Base-by-base conservation (phyloP, 2,113 vertebrate genomes). In the Cynopterus brachyotis region DNA sequence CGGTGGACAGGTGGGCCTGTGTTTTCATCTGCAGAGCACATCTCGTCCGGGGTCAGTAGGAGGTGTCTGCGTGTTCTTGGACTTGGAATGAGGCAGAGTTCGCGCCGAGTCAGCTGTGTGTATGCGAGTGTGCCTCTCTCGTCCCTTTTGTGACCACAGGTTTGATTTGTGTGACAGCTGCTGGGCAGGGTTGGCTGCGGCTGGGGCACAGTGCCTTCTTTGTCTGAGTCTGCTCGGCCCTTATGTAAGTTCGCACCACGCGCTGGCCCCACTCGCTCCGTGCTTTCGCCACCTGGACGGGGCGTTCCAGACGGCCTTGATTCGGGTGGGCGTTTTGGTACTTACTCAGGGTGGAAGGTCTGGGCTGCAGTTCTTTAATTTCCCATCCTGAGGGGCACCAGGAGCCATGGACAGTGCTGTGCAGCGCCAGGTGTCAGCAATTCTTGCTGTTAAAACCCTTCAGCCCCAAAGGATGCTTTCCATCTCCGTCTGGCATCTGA, bases 231-330 rank as follows among this genome's bases (percentile, higher is more conserved):
- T 1, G 17, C 35, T 67, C 69, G 91, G 93, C 81, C 70, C 50
- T 45, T 2, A 20, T 3, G 1, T 19, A 66, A 67, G 84, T 45
- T 13, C 11, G 83, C 87, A 57, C 94, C 88, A 10, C 81, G 0
- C 57, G 35, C 26, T 88, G 89, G 80, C 91, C 66, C 69, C 57
- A 0, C 53, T 26, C 40, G 73, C 35, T 72, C 64, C 7, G 22
- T 17, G 83, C 87, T 96, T 60, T 96, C 55, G 67, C 62, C 95
- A 70, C 83, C 92, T 97, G 92, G 69, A 50, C 59, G 32, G 0
- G 32, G 73, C 6, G 6, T 66, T 79, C 79, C 90, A 79, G 83
- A 50, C 69, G 96, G 64, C 75, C 64, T 82, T 32, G 1, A 32
- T n/a, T n/a, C 9, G 50, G 42, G 32, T 24, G 42, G 79, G 73